Conservation (phyloP, 2,797 vertebrate genomes). For the Cuculus canorus region DNA sequence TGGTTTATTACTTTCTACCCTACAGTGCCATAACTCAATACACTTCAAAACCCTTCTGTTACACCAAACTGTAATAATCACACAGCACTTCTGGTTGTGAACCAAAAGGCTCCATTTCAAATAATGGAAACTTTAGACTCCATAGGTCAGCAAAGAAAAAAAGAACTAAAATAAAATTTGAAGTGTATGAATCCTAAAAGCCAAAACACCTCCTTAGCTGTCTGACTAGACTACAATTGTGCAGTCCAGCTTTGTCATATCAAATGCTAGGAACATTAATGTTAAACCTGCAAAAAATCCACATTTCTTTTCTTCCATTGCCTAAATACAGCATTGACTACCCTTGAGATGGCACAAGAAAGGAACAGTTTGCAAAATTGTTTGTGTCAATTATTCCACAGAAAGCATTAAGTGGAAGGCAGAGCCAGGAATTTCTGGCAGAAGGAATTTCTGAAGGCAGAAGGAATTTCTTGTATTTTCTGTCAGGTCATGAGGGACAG, state of each 20-base stretch:
- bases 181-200: neutral
- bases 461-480: neutral
- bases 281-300: rapidly evolving
- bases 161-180: neutral
- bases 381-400: neutral
- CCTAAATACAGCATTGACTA: neutral
- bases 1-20: neutral
- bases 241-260: neutral
- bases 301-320: neutral
- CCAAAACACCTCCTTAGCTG: neutral
- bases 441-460: neutral
- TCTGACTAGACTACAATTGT: neutral
- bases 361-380: neutral
- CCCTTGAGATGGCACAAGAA: neutral
- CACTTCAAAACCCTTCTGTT: neutral
- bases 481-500: neutral
- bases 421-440: neutral
- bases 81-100: neutral
- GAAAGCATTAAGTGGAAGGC: neutral
- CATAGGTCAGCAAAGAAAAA: neutral
- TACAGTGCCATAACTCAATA: neutral
- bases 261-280: neutral
- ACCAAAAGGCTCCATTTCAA: neutral
- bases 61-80: neutral
- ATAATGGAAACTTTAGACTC: neutral